Evolutionary conservation across 1,140 invertebrate species (phyloP), one percentile per base, ranked within the genome.

Genomic region (Holotrichia oblita): DNA sequence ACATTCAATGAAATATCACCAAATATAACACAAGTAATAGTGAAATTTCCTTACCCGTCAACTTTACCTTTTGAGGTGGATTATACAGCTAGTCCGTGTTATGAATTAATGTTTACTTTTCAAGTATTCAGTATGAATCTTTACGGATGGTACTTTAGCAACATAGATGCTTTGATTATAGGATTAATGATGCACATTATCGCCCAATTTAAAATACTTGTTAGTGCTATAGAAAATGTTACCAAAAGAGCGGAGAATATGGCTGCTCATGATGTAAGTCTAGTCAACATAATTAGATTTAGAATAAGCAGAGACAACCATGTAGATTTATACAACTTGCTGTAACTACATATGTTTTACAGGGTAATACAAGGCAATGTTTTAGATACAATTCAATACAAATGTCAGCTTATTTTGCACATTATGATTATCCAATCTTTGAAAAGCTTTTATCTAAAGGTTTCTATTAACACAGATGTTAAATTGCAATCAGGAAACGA

Each of bases 21-120:
- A n/a, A 80, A 80, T 41, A 40, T 40, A 64, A 80, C 80, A 0
- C 7, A 24, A 24, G 27, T 73, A 6, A 59, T 72, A 14, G 59
- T 22, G 10, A 61, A 73, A 17, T 80, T 80, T 76, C 80, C 80
- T 3, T 80, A 79, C 40, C 80, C 80, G 2, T 80, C 80, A n/a
- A 80, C 78, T 2, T n/a, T 79, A 27, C 80, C 80, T 17, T 80
- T 80, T 40, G 17, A 73, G 3, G 17, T 73, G 3, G 75, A 79
- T 44, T 22, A 55, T 14, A 55, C 22, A 17, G 72, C 42, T 10
- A 40, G 40, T 20, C 40, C 44, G 8, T 40, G 75, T n/a, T 80
- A 80, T 61, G 27, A 72, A 40, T 55, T 79, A 2, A 40, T 27
- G 8, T 80, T 78, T 42, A 10, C 59, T 75, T 80, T 79, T 77